Conservation (phyloP, 2,113 vertebrate species). For the Columba janthina region DNA sequence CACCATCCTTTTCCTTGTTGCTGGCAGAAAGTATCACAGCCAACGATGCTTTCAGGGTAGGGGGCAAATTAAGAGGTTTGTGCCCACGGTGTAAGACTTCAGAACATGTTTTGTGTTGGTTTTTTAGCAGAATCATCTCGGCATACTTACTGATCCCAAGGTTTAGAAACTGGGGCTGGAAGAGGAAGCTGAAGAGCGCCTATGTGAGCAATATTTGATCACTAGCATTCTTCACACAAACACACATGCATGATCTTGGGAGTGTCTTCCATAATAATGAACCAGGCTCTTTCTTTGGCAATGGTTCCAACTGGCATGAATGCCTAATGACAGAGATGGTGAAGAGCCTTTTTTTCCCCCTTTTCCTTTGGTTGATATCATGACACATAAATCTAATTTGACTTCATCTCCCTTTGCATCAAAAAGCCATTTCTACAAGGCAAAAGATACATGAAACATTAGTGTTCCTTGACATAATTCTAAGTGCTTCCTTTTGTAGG, state of each 20-base stretch:
- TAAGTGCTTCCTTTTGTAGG: not conserved
- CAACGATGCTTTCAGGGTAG: not conserved
- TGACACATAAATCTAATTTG: not conserved
- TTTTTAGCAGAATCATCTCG: not conserved
- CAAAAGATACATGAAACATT: not conserved
- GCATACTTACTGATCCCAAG: not conserved
- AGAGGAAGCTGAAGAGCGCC: not conserved
- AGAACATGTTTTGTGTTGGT: accelerated
- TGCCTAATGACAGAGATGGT: not conserved
- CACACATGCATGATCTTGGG: not conserved
- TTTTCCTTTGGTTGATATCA: not conserved
- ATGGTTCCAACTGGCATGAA: not conserved
- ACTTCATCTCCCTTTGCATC: not conserved
- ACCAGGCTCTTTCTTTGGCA: not conserved
- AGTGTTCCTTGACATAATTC: not conserved
- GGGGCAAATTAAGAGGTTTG: not conserved
- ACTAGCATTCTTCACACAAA: not conserved
- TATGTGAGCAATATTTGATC: not conserved
- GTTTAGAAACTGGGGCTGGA: not conserved
- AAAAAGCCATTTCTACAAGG: not conserved
- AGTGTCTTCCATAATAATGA: not conserved
- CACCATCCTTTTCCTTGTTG: not conserved
- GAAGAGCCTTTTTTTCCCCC: not conserved
- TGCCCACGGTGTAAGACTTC: not conserved
- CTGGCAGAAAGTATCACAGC: not conserved